phyloP scores from a whole-genome alignment of 2,113 vertebrate species.

The Circaetus gallicus region DNA sequence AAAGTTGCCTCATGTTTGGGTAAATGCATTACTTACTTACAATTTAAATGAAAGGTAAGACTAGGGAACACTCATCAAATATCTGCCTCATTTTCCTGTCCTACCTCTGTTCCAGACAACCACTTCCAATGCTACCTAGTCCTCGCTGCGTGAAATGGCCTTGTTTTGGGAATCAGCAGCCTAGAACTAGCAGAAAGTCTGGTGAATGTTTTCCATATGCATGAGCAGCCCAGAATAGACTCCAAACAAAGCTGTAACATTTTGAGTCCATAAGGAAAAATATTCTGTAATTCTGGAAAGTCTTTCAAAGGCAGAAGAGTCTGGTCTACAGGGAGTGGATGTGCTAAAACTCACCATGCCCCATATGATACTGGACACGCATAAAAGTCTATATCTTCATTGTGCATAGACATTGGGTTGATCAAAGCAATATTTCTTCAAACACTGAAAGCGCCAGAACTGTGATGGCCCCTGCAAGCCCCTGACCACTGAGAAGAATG shows the following conservation, averaged over 20 bases:
- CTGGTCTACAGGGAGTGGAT: neutral
- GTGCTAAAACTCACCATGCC: neutral
- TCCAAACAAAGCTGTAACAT: neutral
- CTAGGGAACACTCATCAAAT: neutral
- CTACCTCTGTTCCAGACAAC: neutral
- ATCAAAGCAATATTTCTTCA: neutral
- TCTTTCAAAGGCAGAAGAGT: neutral
- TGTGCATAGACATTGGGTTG: neutral
- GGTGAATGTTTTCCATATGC: neutral
- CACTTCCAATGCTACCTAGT: neutral
- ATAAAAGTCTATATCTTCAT: neutral
- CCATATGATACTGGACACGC: neutral
- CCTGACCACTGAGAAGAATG: neutral
- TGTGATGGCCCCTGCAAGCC: neutral
- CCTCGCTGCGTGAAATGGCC: neutral
- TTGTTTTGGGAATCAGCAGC: neutral
- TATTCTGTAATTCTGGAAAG: neutral
- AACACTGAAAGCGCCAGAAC: neutral
- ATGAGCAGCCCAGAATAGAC: neutral
- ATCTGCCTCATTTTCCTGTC: neutral
- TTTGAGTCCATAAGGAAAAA: neutral
- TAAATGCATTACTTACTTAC: neutral
- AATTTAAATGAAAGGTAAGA: neutral
- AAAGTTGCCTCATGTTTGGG: neutral
- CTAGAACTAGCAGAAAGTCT: neutral